Base-by-base conservation (phyloP, 2,888 invertebrate genomes). In the Matsumyia berberina region DNA sequence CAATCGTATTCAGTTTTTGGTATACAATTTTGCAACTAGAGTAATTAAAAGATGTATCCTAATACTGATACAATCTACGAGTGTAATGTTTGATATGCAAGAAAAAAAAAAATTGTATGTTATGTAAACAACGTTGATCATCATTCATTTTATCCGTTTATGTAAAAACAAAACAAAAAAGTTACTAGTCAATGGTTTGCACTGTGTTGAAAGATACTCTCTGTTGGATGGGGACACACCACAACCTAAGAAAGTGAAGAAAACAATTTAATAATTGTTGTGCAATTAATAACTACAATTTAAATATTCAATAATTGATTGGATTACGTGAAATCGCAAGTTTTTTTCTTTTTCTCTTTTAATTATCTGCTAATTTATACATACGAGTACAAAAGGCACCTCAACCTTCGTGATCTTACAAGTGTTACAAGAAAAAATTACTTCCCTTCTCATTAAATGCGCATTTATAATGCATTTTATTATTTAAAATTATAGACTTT, bases 281-380 rank as follows among this genome's bases (percentile, higher is more conserved):
- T 79, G 73, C 73, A 79, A 83, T 79, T 79, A 55, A 58, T 69
- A 69, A 79, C 42, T 57, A 24, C 58, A 17, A 29, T 17, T 62
- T 39, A 58, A 73, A 73, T 73, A 69, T 67, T 67, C 44, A 73
- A 55, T 73, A 35, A 66, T 57, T 66, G 15, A 60, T 78, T 82
- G 82, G 82, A 82, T 77, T 73, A 73, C 78, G 55, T 72, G 5
- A 62, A 83, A 78, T 78, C 78, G 83, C 83, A 83, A 73, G 78
- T 78, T 64, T 51, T 9, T 67, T 46, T 6, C 15, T 44, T 55
- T 62, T 19, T 17, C 42, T 35, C 9, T 57, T 33, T 0, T 29
- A 37, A 5, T n/a, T 11, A 46, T 49, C 12, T 62, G 12, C 12
- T 12, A 8, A 64, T 64, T 35, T 19, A 51, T 39, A 39, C 17